Conservation (phyloP, 2,888 invertebrate genomes). For the Hemicrepidius hirtus region DNA sequence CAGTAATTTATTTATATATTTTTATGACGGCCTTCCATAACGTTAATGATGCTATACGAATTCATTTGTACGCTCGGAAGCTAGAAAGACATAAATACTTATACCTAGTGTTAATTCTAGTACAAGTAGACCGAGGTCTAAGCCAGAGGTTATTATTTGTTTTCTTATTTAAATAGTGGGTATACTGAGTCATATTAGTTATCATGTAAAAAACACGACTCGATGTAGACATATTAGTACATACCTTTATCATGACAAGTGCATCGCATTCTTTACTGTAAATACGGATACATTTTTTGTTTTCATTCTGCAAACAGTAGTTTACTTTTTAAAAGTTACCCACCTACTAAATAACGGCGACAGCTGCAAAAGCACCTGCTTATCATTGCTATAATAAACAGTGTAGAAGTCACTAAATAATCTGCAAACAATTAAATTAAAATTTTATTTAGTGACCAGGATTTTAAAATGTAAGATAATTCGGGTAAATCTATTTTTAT, state of each 20-base stretch:
- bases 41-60: conserved; percentile 27
- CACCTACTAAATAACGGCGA: conserved; percentile 15
- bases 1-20: conserved; percentile 55
- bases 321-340: not conserved
- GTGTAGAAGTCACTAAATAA: too few relatives aligned
- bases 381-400: too few relatives aligned
- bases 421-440: too few relatives aligned
- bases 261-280: conserved; percentile 23
- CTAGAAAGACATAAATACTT: conserved; percentile 1
- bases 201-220: conserved; percentile 18
- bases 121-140: not conserved
- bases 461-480: too few relatives aligned
- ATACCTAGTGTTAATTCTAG: not conserved
- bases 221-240: conserved; percentile 32
- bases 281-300: not conserved
- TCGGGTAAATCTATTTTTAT: too few relatives aligned
- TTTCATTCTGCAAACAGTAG: conserved; percentile 14
- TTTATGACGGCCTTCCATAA: conserved; percentile 46
- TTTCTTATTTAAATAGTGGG: conserved; percentile 19
- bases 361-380: conserved; percentile 1
- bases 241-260: conserved; percentile 34
- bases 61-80: not conserved
- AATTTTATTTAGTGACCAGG: too few relatives aligned
- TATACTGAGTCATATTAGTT: conserved; percentile 18
- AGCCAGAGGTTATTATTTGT: conserved; percentile 19